These are phyloP conservation scores for Micromesistius poutassou DNA, from an alignment of 2,797 vertebrate genomes.

Conservation along the genomic window DNA sequence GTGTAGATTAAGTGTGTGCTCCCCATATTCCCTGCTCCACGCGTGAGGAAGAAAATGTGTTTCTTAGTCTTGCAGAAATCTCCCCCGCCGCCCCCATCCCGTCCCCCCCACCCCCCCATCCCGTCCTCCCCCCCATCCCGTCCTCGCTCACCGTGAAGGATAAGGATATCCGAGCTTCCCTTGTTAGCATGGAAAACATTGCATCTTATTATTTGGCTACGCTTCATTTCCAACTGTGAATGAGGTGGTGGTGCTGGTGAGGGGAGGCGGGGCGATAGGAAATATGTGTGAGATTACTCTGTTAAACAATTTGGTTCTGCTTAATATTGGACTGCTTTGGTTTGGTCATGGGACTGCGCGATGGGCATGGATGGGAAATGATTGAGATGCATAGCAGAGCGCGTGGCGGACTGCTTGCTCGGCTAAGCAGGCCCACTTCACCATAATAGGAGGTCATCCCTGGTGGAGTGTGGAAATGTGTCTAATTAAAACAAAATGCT, in stretches of 20 bases:
- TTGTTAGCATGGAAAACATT: conserved; percentile 70
- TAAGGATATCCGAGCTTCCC: conserved; percentile 51
- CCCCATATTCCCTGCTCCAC: too few species aligned
- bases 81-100: neutral
- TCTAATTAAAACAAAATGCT: conserved; percentile 78
- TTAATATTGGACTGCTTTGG: conserved; percentile 70
- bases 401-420: conserved; percentile 50
- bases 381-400: conserved; percentile 63
- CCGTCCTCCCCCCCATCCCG: conserved; percentile 26
- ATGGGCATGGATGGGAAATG: conserved; percentile 57
- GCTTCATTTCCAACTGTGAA: conserved; percentile 59
- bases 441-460: conserved; percentile 66
- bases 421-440: conserved; percentile 60
- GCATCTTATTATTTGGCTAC: conserved; percentile 53
- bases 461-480: conserved; percentile 70
- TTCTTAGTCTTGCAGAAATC: conserved; percentile 25
- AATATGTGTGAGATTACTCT: conserved; percentile 66
- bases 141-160: conserved; percentile 50
- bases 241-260: neutral
- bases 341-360: conserved; percentile 58
- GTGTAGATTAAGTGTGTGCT: too few species aligned
- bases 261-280: conserved; percentile 36
- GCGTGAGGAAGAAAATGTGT: too few species aligned
- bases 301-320: conserved; percentile 74
- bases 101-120: conserved; percentile 23